Conservation (phyloP, 2,113 vertebrate species). For the Microtus ochrogaster region DNA sequence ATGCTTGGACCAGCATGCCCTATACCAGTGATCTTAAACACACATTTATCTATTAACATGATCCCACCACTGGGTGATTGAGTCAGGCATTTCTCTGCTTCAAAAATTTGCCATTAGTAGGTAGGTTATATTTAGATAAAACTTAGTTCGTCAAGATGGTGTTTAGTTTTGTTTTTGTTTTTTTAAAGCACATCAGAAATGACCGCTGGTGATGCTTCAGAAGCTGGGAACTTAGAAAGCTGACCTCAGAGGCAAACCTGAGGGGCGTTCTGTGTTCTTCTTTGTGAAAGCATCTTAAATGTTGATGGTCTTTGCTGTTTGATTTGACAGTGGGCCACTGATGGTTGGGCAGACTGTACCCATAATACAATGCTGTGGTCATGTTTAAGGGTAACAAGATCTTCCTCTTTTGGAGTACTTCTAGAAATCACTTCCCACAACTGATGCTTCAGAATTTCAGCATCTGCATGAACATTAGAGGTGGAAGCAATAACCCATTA, state of each 20-base stretch:
- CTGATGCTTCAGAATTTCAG: not conserved
- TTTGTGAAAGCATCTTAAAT: slow-evolving; percentile 5
- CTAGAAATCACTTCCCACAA: not conserved
- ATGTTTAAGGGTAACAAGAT: not conserved
- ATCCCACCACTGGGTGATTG: not conserved
- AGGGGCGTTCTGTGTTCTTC: not conserved
- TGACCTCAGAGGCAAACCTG: not conserved
- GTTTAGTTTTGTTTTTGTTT: not conserved
- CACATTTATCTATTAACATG: slow-evolving; percentile 13
- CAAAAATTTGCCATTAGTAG: not conserved
- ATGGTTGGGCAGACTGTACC: slow-evolving; percentile 9
- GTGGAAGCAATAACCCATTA: slow-evolving; percentile 25
- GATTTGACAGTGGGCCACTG: slow-evolving; percentile 14
- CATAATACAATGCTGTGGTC: not conserved
- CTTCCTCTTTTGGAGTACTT: slow-evolving; percentile 4
- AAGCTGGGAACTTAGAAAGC: not conserved
- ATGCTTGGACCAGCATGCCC: not conserved
- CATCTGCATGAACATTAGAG: slow-evolving; percentile 34
- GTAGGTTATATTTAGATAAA: slow-evolving; percentile 8
- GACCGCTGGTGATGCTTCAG: not conserved
- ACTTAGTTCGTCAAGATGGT: not conserved
- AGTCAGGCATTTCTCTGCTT: not conserved
- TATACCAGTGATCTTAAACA: not conserved
- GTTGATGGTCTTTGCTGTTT: not conserved
- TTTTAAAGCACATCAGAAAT: not conserved